Base-by-base conservation (phyloP, 1,140 invertebrate genomes). In the Laupala kohalensis region DNA sequence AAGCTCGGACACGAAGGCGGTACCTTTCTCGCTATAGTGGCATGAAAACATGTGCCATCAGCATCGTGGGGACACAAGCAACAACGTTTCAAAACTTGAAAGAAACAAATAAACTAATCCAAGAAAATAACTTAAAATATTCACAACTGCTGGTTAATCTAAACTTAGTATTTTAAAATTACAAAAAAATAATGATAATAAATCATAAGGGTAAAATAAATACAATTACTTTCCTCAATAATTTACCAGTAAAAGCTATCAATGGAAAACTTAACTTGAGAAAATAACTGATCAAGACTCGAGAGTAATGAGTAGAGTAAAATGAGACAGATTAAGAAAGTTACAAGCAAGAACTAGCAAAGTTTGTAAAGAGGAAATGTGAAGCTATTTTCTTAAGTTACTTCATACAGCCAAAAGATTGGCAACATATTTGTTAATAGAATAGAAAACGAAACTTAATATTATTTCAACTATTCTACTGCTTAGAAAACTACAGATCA, bases 1-100 rank as follows among this genome's bases (percentile, higher is more conserved):
- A 93, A 82, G 94, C 94, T 83, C 91, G 91, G 83, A 96, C 94
- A 84, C 90, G 90, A 84, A 97, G 88, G 80, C 91, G 91, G 86
- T 95, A 96, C 86, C 91, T 92, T 86, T 95, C 93, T 85, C 92
- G 90, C 93, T 96, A 87, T 81, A 69, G 70, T 68, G 71, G 73
- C 71, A 74, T 67, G 71, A 69, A 69, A 72, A 72, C n/a, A 71
- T 37, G 73, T 73, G 70, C 74, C 77, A 78, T 79, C 76, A 80
- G 77, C 78, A 79, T 76, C 78, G 76, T 78, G 75, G 75, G 77
- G 76, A 77, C 73, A 78, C 73, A 78, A 79, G 78, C 75, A 73
- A 78, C 79, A 76, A 79, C 79, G 82, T 80, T 78, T 79, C 80
- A 79, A 80, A 81, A 75, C 75, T 79, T 79, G 79, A 80, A 81